Evolutionary conservation across 2,797 vertebrate species (phyloP), one percentile per base, ranked within the genome.

Genomic region (Tauraco hartlaubi): DNA sequence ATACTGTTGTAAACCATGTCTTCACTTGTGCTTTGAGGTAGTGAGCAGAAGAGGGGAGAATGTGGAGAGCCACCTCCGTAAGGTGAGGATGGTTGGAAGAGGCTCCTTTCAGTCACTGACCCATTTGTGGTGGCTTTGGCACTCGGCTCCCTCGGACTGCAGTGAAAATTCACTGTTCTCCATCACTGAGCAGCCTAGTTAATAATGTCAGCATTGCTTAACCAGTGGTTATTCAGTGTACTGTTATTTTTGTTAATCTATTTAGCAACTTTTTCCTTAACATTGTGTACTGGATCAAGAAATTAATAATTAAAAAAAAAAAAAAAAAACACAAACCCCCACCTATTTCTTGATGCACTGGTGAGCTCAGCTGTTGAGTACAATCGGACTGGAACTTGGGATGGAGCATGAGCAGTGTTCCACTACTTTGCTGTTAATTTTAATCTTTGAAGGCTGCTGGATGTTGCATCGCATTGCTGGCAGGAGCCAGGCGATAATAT

Each of bases 281-380:
- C 15, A 4, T 6, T 43, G 29, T 55, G n/a, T 79, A 59, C 28
- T 39, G n/a, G 35, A 25, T 68, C 29, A 33, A 55, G 15, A 58
- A 59, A 75, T 28, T 13, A 13, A 13, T 62, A 43, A 28, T n/a
- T 11, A 15, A 58, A 62, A 69, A 35, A 13, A 16, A 19, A 15
- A 2, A 7, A 35, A 6, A 10, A 15, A 21, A 20, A 6, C 62
- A 17, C 49, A 19, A 56, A 12, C 1, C 3, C 3, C 9, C 19
- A 9, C n/a, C 22, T 74, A 7, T 73, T 62, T 74, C 33, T 62
- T 37, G 26, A 6, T 46, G n/a, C 9, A 2, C 23, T 43, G 17
- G 26, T 76, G 63, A 80, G 41, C 56, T 76, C 59, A 80, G 41
- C 56, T 77, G n/a, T 25, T 59, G 66, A 54, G 44, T 41, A 58